Base-by-base conservation (phyloP, 2,888 invertebrate species). In the Lucinisca nassula region DNA sequence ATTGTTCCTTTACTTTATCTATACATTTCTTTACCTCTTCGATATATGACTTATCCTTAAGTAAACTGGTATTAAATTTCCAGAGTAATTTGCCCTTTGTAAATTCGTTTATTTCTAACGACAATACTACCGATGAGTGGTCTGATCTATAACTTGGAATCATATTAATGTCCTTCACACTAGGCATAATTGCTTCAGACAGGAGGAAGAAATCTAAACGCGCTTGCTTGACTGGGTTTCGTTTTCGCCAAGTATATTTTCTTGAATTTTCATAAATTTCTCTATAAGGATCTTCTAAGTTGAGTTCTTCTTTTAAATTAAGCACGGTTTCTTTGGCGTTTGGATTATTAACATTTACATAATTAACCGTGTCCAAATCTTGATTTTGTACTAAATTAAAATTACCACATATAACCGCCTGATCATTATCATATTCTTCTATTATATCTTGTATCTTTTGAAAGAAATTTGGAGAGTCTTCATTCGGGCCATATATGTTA, bases 241-340 rank as follows among this genome's bases (percentile, higher is more conserved):
- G 32, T 55, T 74, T 73, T 55, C 80, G 70, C 80, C 79, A 79
- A 30, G 79, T 79, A 30, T 45, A 79, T 49, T 21, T 67, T 40
- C n/a, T 38, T 8, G 4, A 6, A 30, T 73, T 49, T 55, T 40
- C 51, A 38, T 72, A 30, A 27, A 58, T 12, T 55, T 73, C 58
- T 55, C 80, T 72, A 37, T 24, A 80, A 12, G 73, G 72, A n/a
- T 72, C 80, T 35, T n/a, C 2, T 35, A 51, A 55, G n/a, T 24
- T 4, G 8, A 40, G n/a, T 27, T 61, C 67, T 70, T 58, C 38
- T 45, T 40, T 49, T n/a, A 45, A 4, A 30, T 35, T 49, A 30
- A 61, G 14, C 67, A 67, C 24, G n/a, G 40, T 70, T 49, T 79
- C 32, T 61, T 49, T 70, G 24, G 79, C 51, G 0, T 49, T 79